Base-by-base conservation (phyloP, 2,888 invertebrate species). In the Panopea generosa region DNA sequence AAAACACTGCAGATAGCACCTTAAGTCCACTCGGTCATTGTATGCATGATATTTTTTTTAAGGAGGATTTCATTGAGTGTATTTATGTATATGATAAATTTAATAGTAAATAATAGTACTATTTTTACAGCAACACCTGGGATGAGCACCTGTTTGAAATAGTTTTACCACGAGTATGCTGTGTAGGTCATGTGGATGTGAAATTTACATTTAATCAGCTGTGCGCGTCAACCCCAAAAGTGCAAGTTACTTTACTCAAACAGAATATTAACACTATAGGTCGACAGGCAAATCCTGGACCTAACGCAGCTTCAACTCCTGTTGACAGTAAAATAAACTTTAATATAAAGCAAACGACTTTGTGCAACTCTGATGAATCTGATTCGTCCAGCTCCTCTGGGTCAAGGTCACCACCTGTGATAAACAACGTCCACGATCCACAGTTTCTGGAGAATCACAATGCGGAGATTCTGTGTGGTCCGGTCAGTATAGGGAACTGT, bases 131-230 rank as follows among this genome's bases (percentile, higher is more conserved):
- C 60, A 95, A 96, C 24, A 97, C 97, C 16, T 97, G 97, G 96
- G 97, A 97, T 89, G 98, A 98, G 90, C 98, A 98, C 88, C 95
- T 98, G 27, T 95, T 98, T 87, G 98, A 98, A 92, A 93, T 98
- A 7, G 96, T 97, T 0, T 92, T 98, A 63, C 96, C 97, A 0
- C 95, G 96, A 82, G 95, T 95, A 3, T 89, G 90, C 57, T 95
- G 95, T 40, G 94, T 98, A 66, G 97, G 97, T n/a, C 98, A 98
- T 89, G 95, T 98, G 26, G 97, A 98, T 91, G 95, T 98, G 53
- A 96, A 96, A 82, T 98, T 97, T 90, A 95, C 95, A 0, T 93
- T 98, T 38, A 97, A 97, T 90, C 94, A 95, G 4, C 95, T 96
- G 4, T 96, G 96, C 87, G 94, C 95, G 0, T 95, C 95, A 80